Percentiles rank a stretch among this genome's conserved stretches.
Evolutionary conservation across 2,113 vertebrate species (phyloP).

Genomic region (Noturus placidus): DNA sequence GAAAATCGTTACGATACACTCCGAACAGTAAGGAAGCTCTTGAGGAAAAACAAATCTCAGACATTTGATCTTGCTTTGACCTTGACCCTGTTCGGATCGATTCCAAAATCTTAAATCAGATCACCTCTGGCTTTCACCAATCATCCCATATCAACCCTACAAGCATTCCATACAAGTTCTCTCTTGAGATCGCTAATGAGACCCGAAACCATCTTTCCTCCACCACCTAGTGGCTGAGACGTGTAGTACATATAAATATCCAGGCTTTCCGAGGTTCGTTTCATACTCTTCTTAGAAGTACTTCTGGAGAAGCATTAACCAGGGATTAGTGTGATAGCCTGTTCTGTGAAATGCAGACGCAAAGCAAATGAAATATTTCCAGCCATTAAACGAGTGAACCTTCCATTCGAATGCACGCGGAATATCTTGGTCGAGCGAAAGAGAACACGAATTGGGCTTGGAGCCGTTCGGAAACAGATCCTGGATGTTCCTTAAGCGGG

Average conservation of each 20-base stretch:
- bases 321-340: not conserved
- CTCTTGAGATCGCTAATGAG: not conserved
- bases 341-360: not conserved
- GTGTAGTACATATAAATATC: not conserved
- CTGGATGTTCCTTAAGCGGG: not conserved
- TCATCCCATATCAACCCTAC: not conserved
- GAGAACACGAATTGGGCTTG: not conserved
- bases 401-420: not conserved
- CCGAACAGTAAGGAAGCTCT: not conserved
- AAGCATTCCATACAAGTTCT: not conserved
- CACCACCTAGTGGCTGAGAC: not conserved
- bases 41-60: not conserved
- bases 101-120: not conserved
- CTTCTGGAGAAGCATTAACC: not conserved
- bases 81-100: not conserved
- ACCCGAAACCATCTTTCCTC: not conserved
- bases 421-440: not conserved
- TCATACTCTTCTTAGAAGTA: not conserved
- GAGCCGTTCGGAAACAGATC: not conserved
- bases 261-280: not conserved
- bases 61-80: not conserved
- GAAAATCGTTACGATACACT: not conserved
- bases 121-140: not conserved
- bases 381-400: conserved; percentile 42
- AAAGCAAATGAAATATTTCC: conserved; percentile 28